A percentile compares a stretch with the other conserved stretches of the same genome.
phyloP scores from a whole-genome alignment of 35 echinoderm and acorn worm species.

The Strongylocentrotus purpuratus region DNA sequence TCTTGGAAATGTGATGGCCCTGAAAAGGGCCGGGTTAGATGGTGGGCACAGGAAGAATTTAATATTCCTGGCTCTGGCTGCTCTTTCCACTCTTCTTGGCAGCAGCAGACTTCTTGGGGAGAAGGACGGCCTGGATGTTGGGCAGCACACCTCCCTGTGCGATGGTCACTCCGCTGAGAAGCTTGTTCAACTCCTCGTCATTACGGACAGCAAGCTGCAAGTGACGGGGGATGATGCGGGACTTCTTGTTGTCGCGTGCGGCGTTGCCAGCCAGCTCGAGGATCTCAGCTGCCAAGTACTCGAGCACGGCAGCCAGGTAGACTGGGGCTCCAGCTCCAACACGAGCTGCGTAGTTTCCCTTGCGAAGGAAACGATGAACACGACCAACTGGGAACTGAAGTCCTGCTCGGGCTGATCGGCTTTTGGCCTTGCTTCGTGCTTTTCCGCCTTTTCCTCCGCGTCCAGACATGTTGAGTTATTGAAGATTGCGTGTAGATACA shows the following conservation, averaged over 20 bases:
- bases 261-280: slow-evolving; percentile 90
- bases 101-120: slow-evolving; percentile 68
- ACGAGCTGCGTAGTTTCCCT: slow-evolving; percentile 67
- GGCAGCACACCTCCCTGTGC: slow-evolving; percentile 80
- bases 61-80: slow-evolving; percentile 55
- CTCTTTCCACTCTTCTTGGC: slow-evolving; percentile 48
- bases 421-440: slow-evolving; percentile 59
- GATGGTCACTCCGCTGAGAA: slow-evolving; percentile 69
- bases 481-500: neutral
- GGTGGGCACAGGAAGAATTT: neutral
- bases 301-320: slow-evolving; percentile 70
- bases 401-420: slow-evolving; percentile 65
- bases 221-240: slow-evolving; percentile 80
- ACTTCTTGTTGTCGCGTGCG: slow-evolving; percentile 88
- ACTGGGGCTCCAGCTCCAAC: slow-evolving; percentile 69
- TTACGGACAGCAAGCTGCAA: slow-evolving; percentile 85
- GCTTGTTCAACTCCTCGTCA: slow-evolving; percentile 83
- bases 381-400: slow-evolving; percentile 78
- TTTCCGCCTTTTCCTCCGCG: slow-evolving; percentile 34
- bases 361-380: slow-evolving; percentile 72
- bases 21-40: slow-evolving; percentile 69
- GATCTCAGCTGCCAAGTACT: slow-evolving; percentile 82
- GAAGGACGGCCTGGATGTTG: slow-evolving; percentile 81
- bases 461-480: neutral
- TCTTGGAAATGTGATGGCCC: slow-evolving; percentile 65